Conservation (phyloP, 2,113 vertebrate genomes). For the Equus quagga region DNA sequence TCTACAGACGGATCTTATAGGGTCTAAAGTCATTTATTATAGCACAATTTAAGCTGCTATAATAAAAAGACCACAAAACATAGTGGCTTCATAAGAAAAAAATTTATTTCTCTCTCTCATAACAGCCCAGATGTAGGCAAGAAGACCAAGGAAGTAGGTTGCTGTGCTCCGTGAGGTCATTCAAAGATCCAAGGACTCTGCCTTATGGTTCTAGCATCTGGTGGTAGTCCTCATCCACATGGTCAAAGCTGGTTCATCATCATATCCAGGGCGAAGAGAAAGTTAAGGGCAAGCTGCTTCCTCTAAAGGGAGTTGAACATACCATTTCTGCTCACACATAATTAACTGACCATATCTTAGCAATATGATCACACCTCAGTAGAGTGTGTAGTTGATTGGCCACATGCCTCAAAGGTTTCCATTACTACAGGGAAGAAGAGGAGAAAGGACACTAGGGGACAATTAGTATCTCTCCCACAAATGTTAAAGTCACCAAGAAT, state of each 20-base stretch:
- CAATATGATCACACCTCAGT: too few species aligned
- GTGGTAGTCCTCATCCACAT: neutral
- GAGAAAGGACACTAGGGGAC: neutral
- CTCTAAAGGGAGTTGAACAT: neutral
- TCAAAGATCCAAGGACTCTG: neutral
- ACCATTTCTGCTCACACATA: neutral
- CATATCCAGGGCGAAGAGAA: neutral
- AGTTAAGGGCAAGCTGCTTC: neutral
- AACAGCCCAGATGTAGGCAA: neutral
- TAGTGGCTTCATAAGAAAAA: neutral
- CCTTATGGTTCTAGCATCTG: neutral
- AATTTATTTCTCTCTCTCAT: neutral
- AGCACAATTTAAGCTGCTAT: neutral
- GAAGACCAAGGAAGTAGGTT: neutral
- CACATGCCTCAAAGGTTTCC: neutral
- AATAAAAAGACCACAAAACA: neutral
- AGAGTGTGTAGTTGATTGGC: neutral
- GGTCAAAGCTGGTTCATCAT: neutral
- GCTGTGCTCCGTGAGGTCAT: neutral
- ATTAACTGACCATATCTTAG: neutral
- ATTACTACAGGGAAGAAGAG: neutral
- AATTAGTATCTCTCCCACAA: neutral
- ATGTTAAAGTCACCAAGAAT: neutral
- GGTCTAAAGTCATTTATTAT: neutral
- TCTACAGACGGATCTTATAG: neutral